Evolutionary conservation across 1,140 invertebrate genomes (phyloP).

Genomic region (Sitobion miscanthi): DNA sequence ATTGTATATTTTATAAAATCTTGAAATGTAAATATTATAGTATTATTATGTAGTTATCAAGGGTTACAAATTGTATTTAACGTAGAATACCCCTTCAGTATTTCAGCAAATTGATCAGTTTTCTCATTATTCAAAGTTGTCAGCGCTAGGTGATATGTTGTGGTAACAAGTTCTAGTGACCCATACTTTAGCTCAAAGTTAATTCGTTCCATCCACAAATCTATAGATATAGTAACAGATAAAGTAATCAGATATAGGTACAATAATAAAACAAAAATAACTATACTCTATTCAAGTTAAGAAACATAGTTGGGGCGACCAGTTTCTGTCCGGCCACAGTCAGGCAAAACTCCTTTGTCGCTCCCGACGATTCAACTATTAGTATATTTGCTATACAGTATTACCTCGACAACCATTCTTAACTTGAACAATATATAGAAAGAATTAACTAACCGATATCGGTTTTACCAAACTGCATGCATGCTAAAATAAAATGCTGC

Average conservation of each 20-base stretch:
- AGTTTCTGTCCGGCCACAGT: too few relatives aligned
- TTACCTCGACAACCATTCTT: too few relatives aligned
- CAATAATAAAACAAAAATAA: background rate
- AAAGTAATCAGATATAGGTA: background rate
- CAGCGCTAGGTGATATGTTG: background rate
- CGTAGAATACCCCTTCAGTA: background rate
- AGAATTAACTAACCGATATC: background rate
- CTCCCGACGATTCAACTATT: too few relatives aligned
- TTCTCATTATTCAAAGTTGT: conserved; percentile 4
- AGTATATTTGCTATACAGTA: too few relatives aligned
- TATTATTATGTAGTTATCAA: too few relatives aligned
- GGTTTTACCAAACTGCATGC: conserved; percentile 33
- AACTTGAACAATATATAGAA: background rate
- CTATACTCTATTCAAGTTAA: too few relatives aligned
- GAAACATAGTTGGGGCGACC: too few relatives aligned
- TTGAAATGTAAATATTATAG: too few relatives aligned
- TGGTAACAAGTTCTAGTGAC: background rate
- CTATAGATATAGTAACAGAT: background rate
- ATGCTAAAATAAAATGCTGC: conserved; percentile 22
- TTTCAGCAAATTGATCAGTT: conserved; percentile 21
- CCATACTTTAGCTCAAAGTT: conserved; percentile 17
- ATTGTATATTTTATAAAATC: too few relatives aligned
- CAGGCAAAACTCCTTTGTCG: too few relatives aligned
- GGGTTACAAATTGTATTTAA: background rate
- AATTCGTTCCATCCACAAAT: conserved; percentile 40